Percentiles rank a stretch among this genome's conserved stretches.
phyloP scores from a whole-genome alignment of 2,113 vertebrate species.

The Ondatra zibethicus region DNA sequence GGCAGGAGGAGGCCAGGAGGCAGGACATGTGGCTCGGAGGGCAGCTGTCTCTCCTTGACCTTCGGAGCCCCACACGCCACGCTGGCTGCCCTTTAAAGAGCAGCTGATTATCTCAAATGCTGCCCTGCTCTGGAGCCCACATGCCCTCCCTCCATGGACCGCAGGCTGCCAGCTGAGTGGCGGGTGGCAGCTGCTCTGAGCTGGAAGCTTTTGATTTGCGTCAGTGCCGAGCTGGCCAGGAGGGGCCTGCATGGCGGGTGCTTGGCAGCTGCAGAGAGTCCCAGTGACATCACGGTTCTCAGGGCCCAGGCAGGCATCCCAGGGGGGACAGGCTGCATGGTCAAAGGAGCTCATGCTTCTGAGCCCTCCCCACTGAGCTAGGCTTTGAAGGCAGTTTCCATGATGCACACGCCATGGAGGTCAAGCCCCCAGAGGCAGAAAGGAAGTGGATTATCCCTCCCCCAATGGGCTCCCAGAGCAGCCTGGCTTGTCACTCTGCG shows the following conservation, averaged over 20 bases:
- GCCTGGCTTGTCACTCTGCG: background rate
- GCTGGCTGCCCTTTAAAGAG: conserved; percentile 60
- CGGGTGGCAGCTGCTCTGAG: conserved; percentile 36
- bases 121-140: background rate
- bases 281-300: conserved; percentile 63
- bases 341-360: background rate
- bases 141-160: background rate
- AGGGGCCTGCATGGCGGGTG: conserved; percentile 36
- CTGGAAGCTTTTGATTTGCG: conserved; percentile 44
- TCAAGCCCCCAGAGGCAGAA: background rate
- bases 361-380: background rate
- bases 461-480: conserved; percentile 50
- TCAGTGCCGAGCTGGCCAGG: conserved; percentile 50
- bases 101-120: conserved; percentile 53
- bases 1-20: background rate
- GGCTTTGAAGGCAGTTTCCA: conserved; percentile 28
- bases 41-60: conserved; percentile 65
- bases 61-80: background rate
- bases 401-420: background rate
- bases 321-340: background rate
- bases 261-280: conserved; percentile 66
- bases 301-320: background rate
- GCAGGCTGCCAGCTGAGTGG: background rate
- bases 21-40: fast-evolving
- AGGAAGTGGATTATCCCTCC: conserved; percentile 71